A percentile compares a stretch with the other conserved stretches of the same genome.
phyloP scores from a whole-genome alignment of 2,888 invertebrate genomes.

The Micropterix aruncella region DNA sequence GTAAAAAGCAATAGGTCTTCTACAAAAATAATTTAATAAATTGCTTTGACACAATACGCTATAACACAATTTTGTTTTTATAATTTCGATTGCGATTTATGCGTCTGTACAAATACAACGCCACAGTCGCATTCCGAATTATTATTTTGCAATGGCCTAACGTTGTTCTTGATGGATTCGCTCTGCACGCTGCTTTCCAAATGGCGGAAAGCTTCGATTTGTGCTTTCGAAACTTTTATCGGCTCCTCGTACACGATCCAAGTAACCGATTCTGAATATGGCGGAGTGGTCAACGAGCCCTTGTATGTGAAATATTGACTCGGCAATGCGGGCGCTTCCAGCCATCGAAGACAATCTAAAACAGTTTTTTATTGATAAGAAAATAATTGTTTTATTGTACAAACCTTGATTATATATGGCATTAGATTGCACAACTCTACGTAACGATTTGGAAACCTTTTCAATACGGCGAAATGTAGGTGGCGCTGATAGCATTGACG shows the following conservation, averaged over 20 bases:
- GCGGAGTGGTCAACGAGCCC: slow-evolving; percentile 58
- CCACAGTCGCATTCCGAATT: not conserved
- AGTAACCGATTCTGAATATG: slow-evolving; percentile 57
- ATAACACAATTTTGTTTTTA: too few relatives aligned
- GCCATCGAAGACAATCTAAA: slow-evolving; percentile 55
- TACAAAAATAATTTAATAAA: too few relatives aligned
- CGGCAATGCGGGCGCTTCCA: slow-evolving; percentile 48
- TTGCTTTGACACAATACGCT: too few relatives aligned
- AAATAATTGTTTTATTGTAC: too few relatives aligned
- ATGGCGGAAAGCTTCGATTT: slow-evolving; percentile 17
- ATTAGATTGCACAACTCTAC: too few relatives aligned
- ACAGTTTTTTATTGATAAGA: too few relatives aligned
- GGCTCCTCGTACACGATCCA: slow-evolving; percentile 62
- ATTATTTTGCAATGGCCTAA: not conserved
- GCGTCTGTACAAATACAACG: not conserved
- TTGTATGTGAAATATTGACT: slow-evolving; percentile 60
- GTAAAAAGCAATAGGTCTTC: too few relatives aligned
- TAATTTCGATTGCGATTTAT: not conserved
- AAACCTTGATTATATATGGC: too few relatives aligned
- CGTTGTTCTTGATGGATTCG: not conserved
- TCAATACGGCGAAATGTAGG: too few relatives aligned
- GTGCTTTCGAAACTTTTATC: slow-evolving; percentile 49
- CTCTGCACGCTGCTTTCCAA: not conserved
- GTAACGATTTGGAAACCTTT: too few relatives aligned
- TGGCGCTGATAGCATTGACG: too few relatives aligned